Percentiles rank a stretch among this genome's conserved stretches.
phyloP scores from a whole-genome alignment of 2,888 invertebrate species.

The Stenodema calcarata region DNA sequence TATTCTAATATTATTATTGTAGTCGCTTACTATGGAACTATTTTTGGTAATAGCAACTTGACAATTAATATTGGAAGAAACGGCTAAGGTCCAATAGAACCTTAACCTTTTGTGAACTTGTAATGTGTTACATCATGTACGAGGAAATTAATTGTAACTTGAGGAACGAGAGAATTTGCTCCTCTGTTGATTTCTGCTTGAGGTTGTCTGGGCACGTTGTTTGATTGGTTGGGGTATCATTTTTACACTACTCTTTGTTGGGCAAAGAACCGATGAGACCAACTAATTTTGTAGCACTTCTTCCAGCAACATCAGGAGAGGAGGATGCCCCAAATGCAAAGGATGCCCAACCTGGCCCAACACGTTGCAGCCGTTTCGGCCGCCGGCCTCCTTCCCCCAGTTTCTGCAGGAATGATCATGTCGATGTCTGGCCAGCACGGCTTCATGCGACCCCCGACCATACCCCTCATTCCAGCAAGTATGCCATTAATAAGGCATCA shows the following conservation, averaged over 20 bases:
- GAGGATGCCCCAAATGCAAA: constrained; percentile 46
- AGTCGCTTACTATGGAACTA: too few relatives aligned
- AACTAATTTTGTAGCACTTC: neutral
- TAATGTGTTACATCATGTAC: too few relatives aligned
- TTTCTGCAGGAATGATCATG: constrained; percentile 52
- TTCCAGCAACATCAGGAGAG: constrained; percentile 46
- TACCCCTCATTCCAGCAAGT: constrained; percentile 53
- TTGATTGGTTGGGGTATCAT: neutral
- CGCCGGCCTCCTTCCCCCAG: constrained; percentile 59
- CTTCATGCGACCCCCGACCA: constrained; percentile 52
- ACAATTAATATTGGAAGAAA: too few relatives aligned
- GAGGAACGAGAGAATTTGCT: too few relatives aligned
- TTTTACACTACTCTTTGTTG: neutral
- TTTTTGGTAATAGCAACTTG: too few relatives aligned
- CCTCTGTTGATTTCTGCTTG: too few relatives aligned
- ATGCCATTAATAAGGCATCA: constrained; percentile 60
- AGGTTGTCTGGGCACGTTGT: neutral
- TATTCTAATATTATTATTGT: too few relatives aligned
- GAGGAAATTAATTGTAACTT: too few relatives aligned
- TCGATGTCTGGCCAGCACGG: constrained; percentile 45
- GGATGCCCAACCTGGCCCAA: constrained; percentile 43
- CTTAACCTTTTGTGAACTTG: too few relatives aligned
- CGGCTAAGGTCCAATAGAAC: too few relatives aligned
- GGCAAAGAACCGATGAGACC: neutral
- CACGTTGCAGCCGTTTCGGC: constrained; percentile 61